Percentiles rank a stretch among this genome's conserved stretches.
Conservation (phyloP, 2,888 invertebrate genomes). For the Smittia aterrima region DNA sequence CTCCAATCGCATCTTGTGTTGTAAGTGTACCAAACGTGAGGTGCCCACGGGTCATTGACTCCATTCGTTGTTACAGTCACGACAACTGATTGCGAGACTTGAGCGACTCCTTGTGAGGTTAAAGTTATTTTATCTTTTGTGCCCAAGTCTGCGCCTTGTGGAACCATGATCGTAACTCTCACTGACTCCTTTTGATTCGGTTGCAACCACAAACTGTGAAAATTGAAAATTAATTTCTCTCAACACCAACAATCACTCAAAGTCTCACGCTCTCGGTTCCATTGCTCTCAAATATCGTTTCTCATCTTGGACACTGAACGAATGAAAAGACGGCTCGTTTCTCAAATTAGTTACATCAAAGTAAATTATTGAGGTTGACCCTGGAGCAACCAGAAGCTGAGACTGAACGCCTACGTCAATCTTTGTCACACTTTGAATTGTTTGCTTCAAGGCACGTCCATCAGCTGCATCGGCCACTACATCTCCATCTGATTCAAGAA, state of each 20-base stretch:
- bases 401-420: slow-evolving; percentile 56
- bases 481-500: neutral
- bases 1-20: slow-evolving; percentile 64
- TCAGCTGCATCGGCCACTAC: neutral
- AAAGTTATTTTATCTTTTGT: slow-evolving; percentile 64
- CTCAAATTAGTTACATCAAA: slow-evolving; percentile 73
- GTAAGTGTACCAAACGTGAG: slow-evolving; percentile 62
- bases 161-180: slow-evolving; percentile 57
- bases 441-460: slow-evolving; percentile 11
- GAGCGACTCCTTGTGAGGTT: slow-evolving; percentile 55
- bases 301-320: slow-evolving; percentile 62
- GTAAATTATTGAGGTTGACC: slow-evolving; percentile 54
- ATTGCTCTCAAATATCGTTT: slow-evolving; percentile 59
- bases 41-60: slow-evolving; percentile 59
- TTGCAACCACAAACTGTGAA: slow-evolving; percentile 37
- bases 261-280: slow-evolving; percentile 58
- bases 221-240: neutral
- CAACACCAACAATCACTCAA: neutral
- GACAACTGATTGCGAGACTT: slow-evolving; percentile 52
- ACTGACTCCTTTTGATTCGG: slow-evolving; percentile 58
- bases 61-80: slow-evolving; percentile 52
- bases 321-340: slow-evolving; percentile 58
- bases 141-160: slow-evolving; percentile 55
- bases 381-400: slow-evolving; percentile 53
- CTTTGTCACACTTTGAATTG: slow-evolving; percentile 47